Percentiles rank a stretch among this genome's conserved stretches.
Evolutionary conservation across 2,797 vertebrate genomes (phyloP).

Genomic region (Pangasius mekongensis): DNA sequence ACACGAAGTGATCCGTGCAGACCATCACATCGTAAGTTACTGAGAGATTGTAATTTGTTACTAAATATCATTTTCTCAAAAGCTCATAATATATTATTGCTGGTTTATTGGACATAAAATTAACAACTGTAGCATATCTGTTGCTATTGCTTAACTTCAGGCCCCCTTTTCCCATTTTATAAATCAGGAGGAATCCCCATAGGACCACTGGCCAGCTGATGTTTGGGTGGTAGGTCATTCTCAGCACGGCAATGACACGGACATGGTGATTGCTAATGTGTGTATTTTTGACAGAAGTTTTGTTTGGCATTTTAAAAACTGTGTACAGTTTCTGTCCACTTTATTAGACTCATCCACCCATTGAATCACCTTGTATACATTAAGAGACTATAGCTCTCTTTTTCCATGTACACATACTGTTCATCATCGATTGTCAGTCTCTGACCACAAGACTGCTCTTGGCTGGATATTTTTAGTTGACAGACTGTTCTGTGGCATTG

Average conservation of each 20-base stretch:
- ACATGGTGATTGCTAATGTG: not conserved
- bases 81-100: not conserved
- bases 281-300: not conserved
- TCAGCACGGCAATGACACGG: not conserved
- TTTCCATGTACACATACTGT: not conserved
- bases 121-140: not conserved
- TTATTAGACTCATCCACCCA: not conserved
- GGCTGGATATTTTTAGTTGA: slow-evolving; percentile 15
- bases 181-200: not conserved
- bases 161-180: not conserved
- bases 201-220: not conserved
- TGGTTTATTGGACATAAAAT: not conserved
- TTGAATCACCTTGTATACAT: too few relatives aligned
- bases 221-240: not conserved
- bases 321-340: not conserved
- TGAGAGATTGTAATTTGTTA: not conserved
- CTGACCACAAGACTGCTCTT: not conserved
- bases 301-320: not conserved
- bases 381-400: not conserved
- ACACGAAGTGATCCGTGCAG: slow-evolving; percentile 82
- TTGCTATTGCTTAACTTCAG: not conserved
- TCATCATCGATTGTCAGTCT: not conserved
- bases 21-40: slow-evolving; percentile 82
- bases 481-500: slow-evolving; percentile 4
- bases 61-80: not conserved